Evolutionary conservation across 2,888 invertebrate genomes (phyloP), one percentile per base, ranked within the genome.

Genomic region (Megaustenia siamemsis): DNA sequence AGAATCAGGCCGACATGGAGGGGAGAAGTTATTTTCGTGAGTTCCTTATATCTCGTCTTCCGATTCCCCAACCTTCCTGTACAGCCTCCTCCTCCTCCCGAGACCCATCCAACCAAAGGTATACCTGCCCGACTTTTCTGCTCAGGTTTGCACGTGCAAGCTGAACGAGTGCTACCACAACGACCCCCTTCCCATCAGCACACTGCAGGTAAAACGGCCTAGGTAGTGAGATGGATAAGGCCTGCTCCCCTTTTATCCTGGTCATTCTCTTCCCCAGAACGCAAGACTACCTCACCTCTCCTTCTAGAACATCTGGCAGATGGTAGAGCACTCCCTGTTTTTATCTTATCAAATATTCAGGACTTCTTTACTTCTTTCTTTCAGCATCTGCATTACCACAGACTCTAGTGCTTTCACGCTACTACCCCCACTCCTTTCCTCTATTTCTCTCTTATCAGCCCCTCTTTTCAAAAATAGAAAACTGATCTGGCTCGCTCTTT

Each of bases 51-150:
- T 81, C 56, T 81, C 24, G 32, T 28, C 10, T 45, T 15, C 32
- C 32, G 12, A 40, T 15, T n/a, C 35, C 35, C 53, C 28, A 45
- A 53, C 15, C 53, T 38, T n/a, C 40, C 66, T n/a, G n/a, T n/a
- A n/a, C n/a, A n/a, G n/a, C n/a, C n/a, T 69, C n/a, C 53, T 45
- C 32, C 81, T 73, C 71, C 35, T 21, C 56, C 81, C 28, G 18
- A 21, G 71, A 81, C n/a, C 71, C 81, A 71, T 69, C 35, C 63
- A 32, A 66, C 60, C 35, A 75, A 28, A 63, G 82, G 63, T 75
- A 8, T 73, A 82, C 75, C 80, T 56, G 69, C 43, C 71, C 28
- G 32, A 6, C 38, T 69, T 40, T 43, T 43, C 43, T 78, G 12
- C 60, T 32, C 40, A 3, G 6, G 40, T 45, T n/a, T 24, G 68